A percentile compares a stretch with the other conserved stretches of the same genome.
Conservation (phyloP, 2,113 vertebrate genomes). For the Calypte anna region DNA sequence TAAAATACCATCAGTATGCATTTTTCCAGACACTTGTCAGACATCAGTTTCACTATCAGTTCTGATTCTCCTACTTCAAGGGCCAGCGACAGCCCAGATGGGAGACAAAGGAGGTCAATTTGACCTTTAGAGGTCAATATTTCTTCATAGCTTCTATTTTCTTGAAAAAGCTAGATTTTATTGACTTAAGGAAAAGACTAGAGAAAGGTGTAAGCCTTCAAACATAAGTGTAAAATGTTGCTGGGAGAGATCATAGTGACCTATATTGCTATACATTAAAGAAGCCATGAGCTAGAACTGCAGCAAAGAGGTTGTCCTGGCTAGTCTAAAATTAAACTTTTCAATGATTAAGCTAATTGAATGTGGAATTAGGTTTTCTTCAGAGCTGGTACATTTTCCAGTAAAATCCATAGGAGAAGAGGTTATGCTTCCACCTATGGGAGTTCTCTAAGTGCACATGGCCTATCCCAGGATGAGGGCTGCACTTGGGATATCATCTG, state of each 20-base stretch:
- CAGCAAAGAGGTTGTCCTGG: background rate
- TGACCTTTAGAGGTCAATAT: background rate
- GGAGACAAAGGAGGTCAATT: background rate
- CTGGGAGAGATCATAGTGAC: background rate
- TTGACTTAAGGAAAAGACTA: background rate
- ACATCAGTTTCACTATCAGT: background rate
- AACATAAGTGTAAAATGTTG: background rate
- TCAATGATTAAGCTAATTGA: background rate
- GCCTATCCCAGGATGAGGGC: fast-evolving
- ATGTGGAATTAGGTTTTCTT: background rate
- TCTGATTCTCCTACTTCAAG: fast-evolving
- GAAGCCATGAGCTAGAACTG: background rate
- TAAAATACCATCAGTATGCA: background rate
- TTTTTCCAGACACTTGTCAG: background rate
- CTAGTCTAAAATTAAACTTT: background rate
- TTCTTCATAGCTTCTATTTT: too few relatives aligned
- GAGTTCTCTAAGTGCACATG: background rate
- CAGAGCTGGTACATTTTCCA: background rate
- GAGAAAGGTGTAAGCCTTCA: background rate
- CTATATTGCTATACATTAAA: background rate
- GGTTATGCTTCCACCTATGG: background rate
- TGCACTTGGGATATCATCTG: background rate
- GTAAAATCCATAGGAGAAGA: background rate
- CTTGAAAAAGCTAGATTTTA: background rate
- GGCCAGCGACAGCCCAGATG: background rate